Conservation (phyloP, 2,113 vertebrate genomes). For the Myodes glareolus region DNA sequence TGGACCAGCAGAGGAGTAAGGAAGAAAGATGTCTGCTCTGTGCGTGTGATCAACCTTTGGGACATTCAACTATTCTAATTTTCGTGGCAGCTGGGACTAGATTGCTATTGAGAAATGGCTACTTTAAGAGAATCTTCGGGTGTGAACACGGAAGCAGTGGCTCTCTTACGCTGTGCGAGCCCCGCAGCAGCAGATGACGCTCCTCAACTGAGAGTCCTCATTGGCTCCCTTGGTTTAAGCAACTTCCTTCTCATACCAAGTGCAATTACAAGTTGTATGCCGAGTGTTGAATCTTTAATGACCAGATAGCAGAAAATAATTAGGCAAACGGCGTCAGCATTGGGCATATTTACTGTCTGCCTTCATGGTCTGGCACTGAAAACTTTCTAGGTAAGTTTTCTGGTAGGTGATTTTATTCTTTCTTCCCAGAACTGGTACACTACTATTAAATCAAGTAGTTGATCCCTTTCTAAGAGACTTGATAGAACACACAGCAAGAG, state of each 20-base stretch:
- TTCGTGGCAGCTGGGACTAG: background rate
- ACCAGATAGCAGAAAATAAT: background rate
- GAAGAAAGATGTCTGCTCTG: background rate
- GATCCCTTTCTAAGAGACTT: background rate
- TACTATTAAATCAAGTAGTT: background rate
- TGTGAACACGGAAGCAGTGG: background rate
- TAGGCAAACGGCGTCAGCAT: background rate
- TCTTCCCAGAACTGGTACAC: background rate
- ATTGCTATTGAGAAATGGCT: background rate
- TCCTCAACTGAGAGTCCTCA: background rate
- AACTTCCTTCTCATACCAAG: background rate
- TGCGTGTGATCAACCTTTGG: background rate
- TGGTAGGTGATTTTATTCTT: background rate
- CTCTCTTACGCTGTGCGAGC: background rate
- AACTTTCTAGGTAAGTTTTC: background rate
- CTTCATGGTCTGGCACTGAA: background rate
- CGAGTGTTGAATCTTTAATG: background rate
- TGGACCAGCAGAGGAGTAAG: background rate
- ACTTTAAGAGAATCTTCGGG: background rate
- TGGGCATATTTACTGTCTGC: slow-evolving; percentile 15
- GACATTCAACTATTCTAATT: background rate
- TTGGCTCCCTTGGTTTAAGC: background rate
- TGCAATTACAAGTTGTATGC: background rate
- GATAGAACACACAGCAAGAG: background rate
- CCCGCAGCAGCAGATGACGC: background rate